Evolutionary conservation across 1,140 invertebrate genomes (phyloP), one percentile per base, ranked within the genome.

Genomic region (Drosophila ananassae): DNA sequence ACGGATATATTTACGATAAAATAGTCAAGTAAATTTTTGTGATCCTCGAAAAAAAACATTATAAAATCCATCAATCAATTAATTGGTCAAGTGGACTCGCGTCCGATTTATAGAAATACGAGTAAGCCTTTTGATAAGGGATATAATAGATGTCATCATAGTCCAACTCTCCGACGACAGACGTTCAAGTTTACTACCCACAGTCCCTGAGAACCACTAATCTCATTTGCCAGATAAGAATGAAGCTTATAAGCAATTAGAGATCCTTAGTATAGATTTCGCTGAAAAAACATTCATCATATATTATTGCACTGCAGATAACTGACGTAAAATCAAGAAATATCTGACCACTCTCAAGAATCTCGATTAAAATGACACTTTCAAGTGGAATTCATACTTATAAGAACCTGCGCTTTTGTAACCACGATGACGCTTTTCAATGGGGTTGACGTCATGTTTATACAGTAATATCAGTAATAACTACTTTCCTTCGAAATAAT

Each of bases 191-290:
- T 67, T 67, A 64, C 56, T 44, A n/a, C 10, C 21, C 47, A 21
- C 44, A 22, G 44, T 47, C 44, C 44, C 44, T 44, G 59, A 37
- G 48, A 13, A 41, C 3, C 28, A 32, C 59, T 44, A 67, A 67
- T 67, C 60, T 30, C 47, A 64, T 53, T 67, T 53, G 63, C 8
- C 58, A 64, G 63, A 67, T 67, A 67, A 64, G 25, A 52, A 10
- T 5, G 12, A 66, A 17, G 4, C 21, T 21, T 34, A 53, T 17
- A 46, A 32, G 48, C 22, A 53, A 30, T 28, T 17, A 41, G 9
- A 17, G 60, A 67, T 67, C 60, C 63, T 67, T 64, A 67, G 62
- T 67, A 67, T 67, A 64, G 63, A 67, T 67, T 66, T 64, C 21
- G 2, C 4, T 28, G 12, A 24, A 52, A 24, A 52, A 67, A 64